Conservation (phyloP, 2,888 invertebrate genomes). For the Siphonodentalium dalli region DNA sequence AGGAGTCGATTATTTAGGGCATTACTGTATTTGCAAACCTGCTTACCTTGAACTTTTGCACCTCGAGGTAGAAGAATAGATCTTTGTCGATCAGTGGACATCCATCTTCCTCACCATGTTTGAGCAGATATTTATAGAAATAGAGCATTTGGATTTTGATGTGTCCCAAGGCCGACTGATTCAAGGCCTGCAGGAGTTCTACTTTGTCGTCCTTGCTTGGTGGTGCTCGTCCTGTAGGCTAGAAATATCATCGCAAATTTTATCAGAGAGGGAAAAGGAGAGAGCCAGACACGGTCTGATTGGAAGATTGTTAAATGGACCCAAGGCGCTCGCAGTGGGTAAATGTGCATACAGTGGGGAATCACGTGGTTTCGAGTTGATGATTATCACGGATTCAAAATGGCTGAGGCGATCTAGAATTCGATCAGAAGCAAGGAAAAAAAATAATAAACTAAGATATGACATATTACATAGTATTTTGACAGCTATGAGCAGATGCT, state of each 20-base stretch:
- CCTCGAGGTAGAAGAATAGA: constrained; percentile 63
- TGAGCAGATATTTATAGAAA: constrained; percentile 62
- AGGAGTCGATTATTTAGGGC: no score
- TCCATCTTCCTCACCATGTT: constrained; percentile 59
- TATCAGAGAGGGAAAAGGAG: background rate
- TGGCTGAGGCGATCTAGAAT: no score
- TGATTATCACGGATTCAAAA: no score
- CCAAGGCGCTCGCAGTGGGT: no score
- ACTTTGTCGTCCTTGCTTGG: constrained; percentile 59
- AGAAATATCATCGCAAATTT: background rate
- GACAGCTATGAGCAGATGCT: no score
- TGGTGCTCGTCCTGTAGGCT: constrained; percentile 49
- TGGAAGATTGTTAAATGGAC: background rate
- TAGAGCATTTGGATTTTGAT: constrained; percentile 57
- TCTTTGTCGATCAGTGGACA: constrained; percentile 61
- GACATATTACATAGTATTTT: no score
- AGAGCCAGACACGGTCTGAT: background rate
- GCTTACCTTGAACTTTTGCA: constrained; percentile 62
- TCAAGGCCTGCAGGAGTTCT: constrained; percentile 55
- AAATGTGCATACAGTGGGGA: no score
- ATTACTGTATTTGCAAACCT: no score
- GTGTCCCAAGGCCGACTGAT: constrained; percentile 51
- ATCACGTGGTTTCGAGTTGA: no score
- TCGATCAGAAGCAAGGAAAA: no score
- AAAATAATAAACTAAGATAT: no score